Conservation (phyloP, 2,888 invertebrate genomes). For the Carcina quercana region DNA sequence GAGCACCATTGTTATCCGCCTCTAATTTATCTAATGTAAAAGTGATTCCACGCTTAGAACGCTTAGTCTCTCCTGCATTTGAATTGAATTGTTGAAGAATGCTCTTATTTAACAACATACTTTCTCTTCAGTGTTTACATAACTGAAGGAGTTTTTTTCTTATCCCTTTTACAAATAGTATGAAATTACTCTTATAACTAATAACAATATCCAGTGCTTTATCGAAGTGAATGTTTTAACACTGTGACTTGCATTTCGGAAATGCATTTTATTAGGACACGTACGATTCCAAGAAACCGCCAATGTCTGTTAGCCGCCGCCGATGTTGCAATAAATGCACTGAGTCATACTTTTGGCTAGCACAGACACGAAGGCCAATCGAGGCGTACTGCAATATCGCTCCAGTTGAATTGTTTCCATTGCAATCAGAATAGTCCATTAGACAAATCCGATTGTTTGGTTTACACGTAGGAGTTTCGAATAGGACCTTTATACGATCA, state of each 20-base stretch:
- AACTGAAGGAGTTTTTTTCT: too few species aligned
- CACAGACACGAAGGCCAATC: slow-evolving; percentile 44
- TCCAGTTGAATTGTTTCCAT: slow-evolving; percentile 34
- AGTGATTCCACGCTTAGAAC: slow-evolving; percentile 38
- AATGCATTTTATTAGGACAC: slow-evolving; percentile 25
- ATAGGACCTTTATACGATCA: slow-evolving; percentile 21
- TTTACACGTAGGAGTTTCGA: slow-evolving; percentile 26
- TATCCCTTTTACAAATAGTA: too few species aligned
- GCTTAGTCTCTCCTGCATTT: too few species aligned
- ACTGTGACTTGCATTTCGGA: too few species aligned
- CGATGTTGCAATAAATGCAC: slow-evolving; percentile 34
- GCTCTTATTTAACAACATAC: too few species aligned
- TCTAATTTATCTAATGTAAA: slow-evolving; percentile 59
- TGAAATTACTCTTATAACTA: too few species aligned
- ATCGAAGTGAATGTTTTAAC: too few species aligned
- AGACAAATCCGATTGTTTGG: slow-evolving; percentile 34
- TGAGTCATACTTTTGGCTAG: slow-evolving; percentile 54
- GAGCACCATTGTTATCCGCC: slow-evolving; percentile 52
- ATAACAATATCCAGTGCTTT: too few species aligned
- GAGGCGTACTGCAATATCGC: slow-evolving; percentile 39
- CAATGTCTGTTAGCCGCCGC: slow-evolving; percentile 24
- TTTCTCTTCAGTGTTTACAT: too few species aligned
- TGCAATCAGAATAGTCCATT: slow-evolving; percentile 37
- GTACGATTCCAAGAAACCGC: slow-evolving; percentile 27
- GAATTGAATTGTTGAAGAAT: too few species aligned